Evolutionary conservation across 2,797 vertebrate species (phyloP).

Genomic region (Nannoperca australis): DNA sequence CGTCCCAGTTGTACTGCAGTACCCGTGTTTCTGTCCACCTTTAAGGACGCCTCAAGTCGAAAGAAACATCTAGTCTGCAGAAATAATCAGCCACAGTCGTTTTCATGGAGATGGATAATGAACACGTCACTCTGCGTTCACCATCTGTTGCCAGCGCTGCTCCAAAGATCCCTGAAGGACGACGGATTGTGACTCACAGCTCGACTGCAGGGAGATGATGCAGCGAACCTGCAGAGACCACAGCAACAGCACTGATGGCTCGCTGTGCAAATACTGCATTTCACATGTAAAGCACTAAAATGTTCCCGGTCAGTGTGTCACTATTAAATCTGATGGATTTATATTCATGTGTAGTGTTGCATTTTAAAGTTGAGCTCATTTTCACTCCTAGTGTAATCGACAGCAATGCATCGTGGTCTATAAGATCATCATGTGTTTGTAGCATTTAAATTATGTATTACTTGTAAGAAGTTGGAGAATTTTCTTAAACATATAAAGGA

Average conservation of each 20-base stretch:
- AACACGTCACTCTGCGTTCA: neutral
- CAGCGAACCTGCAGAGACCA: too few relatives aligned
- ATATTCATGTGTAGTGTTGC: neutral
- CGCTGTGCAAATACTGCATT: neutral
- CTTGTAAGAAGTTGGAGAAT: too few relatives aligned
- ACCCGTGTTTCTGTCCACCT: too few relatives aligned
- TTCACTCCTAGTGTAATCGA: neutral
- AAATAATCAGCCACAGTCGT: too few relatives aligned
- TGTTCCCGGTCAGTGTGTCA: neutral
- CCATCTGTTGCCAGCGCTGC: slow-evolving; percentile 45
- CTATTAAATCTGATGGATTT: neutral
- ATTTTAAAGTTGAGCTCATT: too few relatives aligned
- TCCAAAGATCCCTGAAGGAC: slow-evolving; percentile 37
- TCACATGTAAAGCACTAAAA: neutral
- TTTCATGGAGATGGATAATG: too few relatives aligned
- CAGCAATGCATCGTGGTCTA: neutral
- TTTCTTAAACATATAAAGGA: too few relatives aligned
- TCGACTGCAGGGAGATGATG: slow-evolving; percentile 23
- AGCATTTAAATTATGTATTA: too few relatives aligned
- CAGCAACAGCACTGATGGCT: neutral
- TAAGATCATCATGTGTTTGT: too few relatives aligned
- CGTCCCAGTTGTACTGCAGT: too few relatives aligned
- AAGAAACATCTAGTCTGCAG: too few relatives aligned
- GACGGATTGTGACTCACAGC: slow-evolving; percentile 39
- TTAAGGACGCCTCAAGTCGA: too few relatives aligned